Evolutionary conservation across 1,140 invertebrate species (phyloP), one percentile per base, ranked within the genome.

Genomic region (Neotoxoptera formosana): DNA sequence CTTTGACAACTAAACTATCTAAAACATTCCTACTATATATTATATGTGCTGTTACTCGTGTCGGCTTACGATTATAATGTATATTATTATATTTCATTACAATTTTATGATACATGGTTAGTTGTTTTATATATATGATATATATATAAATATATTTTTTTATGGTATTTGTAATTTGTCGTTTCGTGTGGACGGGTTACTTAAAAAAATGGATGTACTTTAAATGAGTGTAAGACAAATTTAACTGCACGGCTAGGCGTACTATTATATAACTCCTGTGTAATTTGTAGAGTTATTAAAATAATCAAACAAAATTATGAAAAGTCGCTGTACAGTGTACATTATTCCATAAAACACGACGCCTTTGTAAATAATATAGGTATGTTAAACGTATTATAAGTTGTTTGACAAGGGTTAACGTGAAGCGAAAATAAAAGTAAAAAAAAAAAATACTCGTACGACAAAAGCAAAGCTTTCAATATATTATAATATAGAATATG

Each of bases 141-240:
- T n/a, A n/a, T n/a, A n/a, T n/a, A n/a, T n/a, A n/a, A n/a, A n/a
- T n/a, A n/a, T 14, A 11, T 67, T 14, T 17, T n/a, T 76, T n/a
- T 53, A 7, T 6, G 14, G 14, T n/a, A n/a, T 17, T 3, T 14
- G 30, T 17, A 76, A n/a, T 76, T 76, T 14, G 7, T 76, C 60
- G n/a, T 76, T 4, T 17, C 4, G 1, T 7, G 30, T n/a, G 14
- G 0, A n/a, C 1, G 17, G n/a, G 1, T n/a, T 76, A n/a, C n/a
- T 76, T 30, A 17, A 76, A 20, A 53, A n/a, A 76, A n/a, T 6
- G 30, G 21, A 17, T 76, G 60, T 76, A 76, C n/a, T n/a, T 17
- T 30, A n/a, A 76, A n/a, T 4, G 17, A 17, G 14, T 34, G n/a
- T 7, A 4, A n/a, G 30, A n/a, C 0, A 67, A 30, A 67, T 67